Base-by-base conservation (phyloP, 2,797 vertebrate species). In the Oryzias dopingdopingensis region DNA sequence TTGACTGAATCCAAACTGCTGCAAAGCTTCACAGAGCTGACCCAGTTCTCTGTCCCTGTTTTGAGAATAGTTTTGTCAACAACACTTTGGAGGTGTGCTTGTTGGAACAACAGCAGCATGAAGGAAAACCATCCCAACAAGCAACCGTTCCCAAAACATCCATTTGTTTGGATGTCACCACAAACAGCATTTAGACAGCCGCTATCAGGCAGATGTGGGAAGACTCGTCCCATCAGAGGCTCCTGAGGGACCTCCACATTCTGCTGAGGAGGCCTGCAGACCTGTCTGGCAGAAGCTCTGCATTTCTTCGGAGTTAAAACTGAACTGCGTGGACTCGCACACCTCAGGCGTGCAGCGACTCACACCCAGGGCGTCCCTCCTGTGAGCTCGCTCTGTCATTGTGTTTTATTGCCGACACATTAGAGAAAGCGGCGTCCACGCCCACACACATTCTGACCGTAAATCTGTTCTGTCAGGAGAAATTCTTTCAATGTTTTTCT, bases 391-490 rank as follows among this genome's bases (percentile, higher is more conserved):
- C 67, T 49, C 64, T 20, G 37, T 59, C 54, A 2, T 40, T 51
- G 4, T 41, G 8, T 56, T 67, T 52, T 67, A 69, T 59, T 52
- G 50, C 57, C 37, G 61, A 18, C 44, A 52, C 65, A 56, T 72
- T 70, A 67, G 66, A 47, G 40, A 17, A 58, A 48, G 53, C 43
- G 29, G 37, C 56, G 49, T 50, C 72, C 59, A 50, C 70, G 1
- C 46, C 59, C 43, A 16, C 41, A 59, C 56, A 1, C 26, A 1
- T 15, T 52, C 29, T 32, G 53, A 41, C 62, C 59, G 37, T 71
- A 78, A 76, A 74, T 81, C 47, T 70, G 55, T 49, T 65, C 66
- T 18, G 42, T 10, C 29, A 32, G 29, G 29, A 32, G 29, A 32
- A 5, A 2, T 8, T 29, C 26, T 29, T 29, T 26, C 24, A 26